Conservation (phyloP, 2,888 invertebrate species). For the Crocallis elinguaria region DNA sequence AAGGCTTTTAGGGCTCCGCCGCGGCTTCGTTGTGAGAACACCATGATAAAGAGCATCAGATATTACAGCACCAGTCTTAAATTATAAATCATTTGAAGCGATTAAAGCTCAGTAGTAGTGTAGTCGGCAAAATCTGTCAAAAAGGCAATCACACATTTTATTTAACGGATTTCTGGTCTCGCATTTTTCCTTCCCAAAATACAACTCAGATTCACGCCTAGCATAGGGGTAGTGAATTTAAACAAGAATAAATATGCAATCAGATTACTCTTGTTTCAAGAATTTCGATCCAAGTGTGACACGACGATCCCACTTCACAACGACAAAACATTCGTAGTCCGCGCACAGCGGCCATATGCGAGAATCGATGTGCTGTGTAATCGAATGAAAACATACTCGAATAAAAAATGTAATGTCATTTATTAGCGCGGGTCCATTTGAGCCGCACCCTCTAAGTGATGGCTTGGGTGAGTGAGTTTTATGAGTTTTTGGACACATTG, state of each 20-base stretch:
- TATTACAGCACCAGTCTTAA: too few species aligned
- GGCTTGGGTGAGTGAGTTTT: constrained; percentile 35
- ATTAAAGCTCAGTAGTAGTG: too few species aligned
- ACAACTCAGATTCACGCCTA: too few species aligned
- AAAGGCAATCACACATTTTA: too few species aligned
- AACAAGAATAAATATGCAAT: not conserved
- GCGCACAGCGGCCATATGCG: constrained; percentile 39
- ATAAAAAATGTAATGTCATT: constrained; percentile 41
- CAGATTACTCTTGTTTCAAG: not conserved
- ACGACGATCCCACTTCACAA: constrained; percentile 23
- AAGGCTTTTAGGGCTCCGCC: too few species aligned
- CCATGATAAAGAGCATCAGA: too few species aligned
- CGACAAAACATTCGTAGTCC: constrained; percentile 37
- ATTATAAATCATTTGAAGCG: too few species aligned
- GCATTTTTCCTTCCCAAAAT: too few species aligned
- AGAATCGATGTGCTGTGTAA: constrained; percentile 34
- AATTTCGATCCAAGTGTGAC: not conserved
- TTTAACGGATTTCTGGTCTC: too few species aligned
- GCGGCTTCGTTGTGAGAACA: too few species aligned
- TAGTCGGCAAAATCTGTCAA: too few species aligned
- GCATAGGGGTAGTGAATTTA: too few species aligned
- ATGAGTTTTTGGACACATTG: constrained; percentile 20
- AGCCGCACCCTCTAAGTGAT: constrained; percentile 39
- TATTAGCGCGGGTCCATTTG: constrained; percentile 45
- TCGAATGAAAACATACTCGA: constrained; percentile 48